Evolutionary conservation across 1,140 invertebrate species (phyloP).

Genomic region (Drosophila ironensis): DNA sequence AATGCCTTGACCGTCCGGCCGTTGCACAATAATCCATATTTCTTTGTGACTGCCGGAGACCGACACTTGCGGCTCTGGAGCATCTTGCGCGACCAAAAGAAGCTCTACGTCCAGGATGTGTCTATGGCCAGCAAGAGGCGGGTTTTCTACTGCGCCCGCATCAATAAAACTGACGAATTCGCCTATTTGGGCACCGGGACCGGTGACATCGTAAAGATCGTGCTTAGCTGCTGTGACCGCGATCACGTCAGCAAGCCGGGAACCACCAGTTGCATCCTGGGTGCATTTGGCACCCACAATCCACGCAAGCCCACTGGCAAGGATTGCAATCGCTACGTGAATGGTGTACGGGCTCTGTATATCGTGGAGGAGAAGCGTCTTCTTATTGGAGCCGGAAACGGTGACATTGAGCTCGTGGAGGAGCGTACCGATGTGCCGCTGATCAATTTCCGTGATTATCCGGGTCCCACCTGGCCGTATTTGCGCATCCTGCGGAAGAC

Average conservation of each 20-base stretch:
- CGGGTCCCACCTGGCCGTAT: conserved; percentile 83
- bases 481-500: conserved; percentile 84
- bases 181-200: conserved; percentile 93
- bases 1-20: conserved; percentile 85
- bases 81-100: conserved; percentile 87
- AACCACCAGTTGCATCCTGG: conserved; percentile 85
- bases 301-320: conserved; percentile 68
- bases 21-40: conserved; percentile 84
- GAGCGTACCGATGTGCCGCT: conserved; percentile 83
- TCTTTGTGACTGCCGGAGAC: conserved; percentile 89
- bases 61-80: conserved; percentile 88
- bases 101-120: conserved; percentile 88
- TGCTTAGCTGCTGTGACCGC: conserved; percentile 86
- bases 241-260: conserved; percentile 82
- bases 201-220: conserved; percentile 85
- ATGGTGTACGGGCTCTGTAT: conserved; percentile 86
- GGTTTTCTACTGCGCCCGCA: conserved; percentile 85
- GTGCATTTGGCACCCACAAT: conserved; percentile 85
- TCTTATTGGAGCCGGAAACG: conserved; percentile 92
- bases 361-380: conserved; percentile 86
- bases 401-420: conserved; percentile 88
- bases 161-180: conserved; percentile 87
- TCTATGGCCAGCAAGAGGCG: conserved; percentile 87
- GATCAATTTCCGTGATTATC: conserved; percentile 82
- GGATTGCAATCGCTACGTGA: conserved; percentile 80